Base-by-base conservation (phyloP, 2,113 vertebrate species). In the Pachypanchax playfairii region DNA sequence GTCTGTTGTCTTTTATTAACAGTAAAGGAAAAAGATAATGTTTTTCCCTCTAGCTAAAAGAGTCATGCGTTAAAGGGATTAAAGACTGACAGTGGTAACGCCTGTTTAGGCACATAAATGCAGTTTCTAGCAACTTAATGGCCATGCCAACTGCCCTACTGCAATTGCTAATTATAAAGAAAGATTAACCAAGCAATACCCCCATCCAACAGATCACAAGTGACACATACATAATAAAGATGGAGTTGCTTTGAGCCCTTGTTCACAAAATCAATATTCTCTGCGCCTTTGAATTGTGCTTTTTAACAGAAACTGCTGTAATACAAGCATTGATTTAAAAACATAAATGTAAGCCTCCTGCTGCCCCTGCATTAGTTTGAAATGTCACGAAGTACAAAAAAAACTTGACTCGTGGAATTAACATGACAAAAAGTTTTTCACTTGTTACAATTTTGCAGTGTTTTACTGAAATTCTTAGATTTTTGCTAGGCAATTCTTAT, bases 291-390 rank as follows among this genome's bases (percentile, higher is more conserved):
- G 13, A 58, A 47, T 33, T 35, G 18, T 66, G 29, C 28, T 6
- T 46, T 39, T 28, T 62, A 31, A 25, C 14, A 62, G 29, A 63
- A 63, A 49, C n/a, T 28, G 7, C 26, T 12, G 35, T 58, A 42
- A 49, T 52, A 38, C 33, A 41, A 70, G 36, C 66, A 38, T 48
- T 76, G 60, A 52, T 39, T 58, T 28, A 36, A 64, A n/a, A 29
- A 57, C 41, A 46, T 53, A 14, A 75, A 47, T 14, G 59, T 21
- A 41, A 63, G 31, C 39, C 51, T 20, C 56, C 46, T 62, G 56
- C 56, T 52, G 62, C 46, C 33, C 55, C 18, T 57, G 52, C 51
- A 26, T 62, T 67, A 36, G 65, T 57, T 46, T 56, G 31, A 62
- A 62, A 72, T 72, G 51, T 52, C 46, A 62, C 18, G 12, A 15